Conservation (phyloP, 2,113 vertebrate genomes). For the Vidua macroura region DNA sequence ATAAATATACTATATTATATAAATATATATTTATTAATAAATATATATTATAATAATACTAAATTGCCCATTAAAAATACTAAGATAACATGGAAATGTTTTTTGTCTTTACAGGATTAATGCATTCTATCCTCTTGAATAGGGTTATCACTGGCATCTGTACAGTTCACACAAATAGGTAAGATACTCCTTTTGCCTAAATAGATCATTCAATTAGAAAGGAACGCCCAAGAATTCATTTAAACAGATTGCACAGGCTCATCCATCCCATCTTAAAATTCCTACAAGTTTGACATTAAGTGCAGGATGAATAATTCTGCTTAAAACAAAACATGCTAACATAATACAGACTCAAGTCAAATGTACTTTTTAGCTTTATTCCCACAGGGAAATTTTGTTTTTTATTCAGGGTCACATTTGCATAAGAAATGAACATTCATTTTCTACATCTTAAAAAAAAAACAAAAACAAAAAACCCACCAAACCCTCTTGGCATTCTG, state of each 20-base stretch:
- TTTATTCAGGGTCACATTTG: not conserved
- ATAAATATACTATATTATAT: not conserved
- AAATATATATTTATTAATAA: no score
- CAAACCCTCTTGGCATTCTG: not conserved
- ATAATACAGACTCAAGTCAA: not conserved
- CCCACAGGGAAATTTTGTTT: not conserved
- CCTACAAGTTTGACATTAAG: not conserved
- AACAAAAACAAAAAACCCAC: not conserved
- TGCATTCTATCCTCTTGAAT: not conserved
- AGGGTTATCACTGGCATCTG: not conserved
- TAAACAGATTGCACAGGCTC: not conserved
- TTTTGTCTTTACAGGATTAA: not conserved
- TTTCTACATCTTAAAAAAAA: not conserved
- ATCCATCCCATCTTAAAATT: not conserved
- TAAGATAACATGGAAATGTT: not conserved
- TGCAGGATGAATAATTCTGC: not conserved
- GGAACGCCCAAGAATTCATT: not conserved
- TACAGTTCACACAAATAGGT: not conserved
- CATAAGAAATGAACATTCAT: not conserved
- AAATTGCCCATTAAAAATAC: not conserved
- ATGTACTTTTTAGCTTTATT: not conserved
- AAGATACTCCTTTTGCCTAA: not conserved
- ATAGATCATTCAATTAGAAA: not conserved
- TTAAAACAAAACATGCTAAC: not conserved
- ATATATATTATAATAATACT: no score